Evolutionary conservation across 2,113 vertebrate species (phyloP), one percentile per base, ranked within the genome.

Genomic region (Proteles cristata): DNA sequence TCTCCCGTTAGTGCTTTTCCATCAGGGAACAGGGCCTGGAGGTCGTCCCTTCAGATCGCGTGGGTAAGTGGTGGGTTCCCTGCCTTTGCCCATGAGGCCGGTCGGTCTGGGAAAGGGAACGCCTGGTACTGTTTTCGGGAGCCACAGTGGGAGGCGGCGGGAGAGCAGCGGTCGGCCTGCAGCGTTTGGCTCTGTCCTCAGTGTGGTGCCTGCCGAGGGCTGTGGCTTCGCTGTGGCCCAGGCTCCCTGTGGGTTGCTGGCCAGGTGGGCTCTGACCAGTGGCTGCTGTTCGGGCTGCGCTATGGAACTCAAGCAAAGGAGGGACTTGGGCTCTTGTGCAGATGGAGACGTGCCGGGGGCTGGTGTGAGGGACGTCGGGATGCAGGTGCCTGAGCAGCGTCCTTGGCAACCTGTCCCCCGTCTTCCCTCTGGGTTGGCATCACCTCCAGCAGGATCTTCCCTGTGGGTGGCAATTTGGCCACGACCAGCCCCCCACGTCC

Each of bases 151-250:
- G 65, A 28, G 33, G 17, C 12, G 11, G 4, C 0, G 7, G 23
- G 3, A 43, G 4, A 17, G 31, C 10, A 15, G 15, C 0, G 19
- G 53, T 7, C 33, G 6, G 23, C 21, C 7, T 5, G 74, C 11
- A 2, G 10, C 6, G 12, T 58, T 15, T 6, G 50, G 53, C 58
- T 11, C 11, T 0, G 7, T 25, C 39, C 35, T 68, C 25, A 6
- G 63, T 26, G 12, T 90, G 73, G 31, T 2, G 1, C 50, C 80
- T 7, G 31, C n/a, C 4, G 11, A 35, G 11, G 43, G 89, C 1
- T 6, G 28, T 63, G 12, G n/a, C 33, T 58, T 25, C 5, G 7
- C 12, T 5, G 50, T 7, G n/a, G 17, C 15, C 10, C 9, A 12
- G 31, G 0, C 2, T 1, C 58, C 11, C 55, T 55, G 9, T 65